Conservation (phyloP, 37 sponge, comb jelly and placozoan genomes). For the Petrosia ficiformis region DNA sequence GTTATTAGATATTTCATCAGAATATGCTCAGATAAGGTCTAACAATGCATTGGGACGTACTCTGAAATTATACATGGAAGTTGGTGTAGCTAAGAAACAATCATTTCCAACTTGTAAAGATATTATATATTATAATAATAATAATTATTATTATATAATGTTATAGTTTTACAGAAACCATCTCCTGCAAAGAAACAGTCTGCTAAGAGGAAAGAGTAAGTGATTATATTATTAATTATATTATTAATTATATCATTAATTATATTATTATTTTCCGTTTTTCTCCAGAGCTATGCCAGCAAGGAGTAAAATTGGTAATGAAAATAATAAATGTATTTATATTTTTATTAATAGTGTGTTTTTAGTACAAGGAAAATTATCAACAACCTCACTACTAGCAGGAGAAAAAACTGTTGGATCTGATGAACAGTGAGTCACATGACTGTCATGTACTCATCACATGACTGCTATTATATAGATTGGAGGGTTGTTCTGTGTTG, state of each 20-base stretch:
- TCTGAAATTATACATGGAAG: not conserved
- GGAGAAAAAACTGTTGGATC: not conserved
- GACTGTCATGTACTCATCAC: not conserved
- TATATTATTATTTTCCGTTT: not conserved
- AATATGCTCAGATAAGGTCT: not conserved
- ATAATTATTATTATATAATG: too few relatives aligned
- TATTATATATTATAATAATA: too few relatives aligned
- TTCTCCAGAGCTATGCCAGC: not conserved
- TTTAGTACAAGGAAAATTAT: not conserved
- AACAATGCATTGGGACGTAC: not conserved
- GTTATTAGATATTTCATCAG: not conserved
- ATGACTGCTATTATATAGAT: not conserved
- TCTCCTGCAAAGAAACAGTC: constrained; percentile 1
- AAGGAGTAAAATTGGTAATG: constrained; percentile 5
- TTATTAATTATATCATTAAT: not conserved
- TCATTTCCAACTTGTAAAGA: too few relatives aligned
- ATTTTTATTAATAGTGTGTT: not conserved
- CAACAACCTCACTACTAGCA: constrained; percentile 4
- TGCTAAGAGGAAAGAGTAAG: not conserved
- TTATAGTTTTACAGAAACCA: too few relatives aligned
- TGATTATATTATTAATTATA: not conserved
- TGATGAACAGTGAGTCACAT: constrained; percentile 2
- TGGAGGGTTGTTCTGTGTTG: constrained; percentile 34
- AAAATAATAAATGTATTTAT: not conserved
- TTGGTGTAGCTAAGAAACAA: not conserved